phyloP scores from a whole-genome alignment of 2,113 vertebrate species.

The human region GRCh38 chr5:59260501-59261000 shows the following conservation, averaged over 20 bases:
- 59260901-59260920: neutral
- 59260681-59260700: neutral
- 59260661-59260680: neutral
- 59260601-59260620: neutral
- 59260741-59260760: neutral
- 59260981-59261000: neutral
- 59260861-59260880: neutral
- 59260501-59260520: neutral
- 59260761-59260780: neutral
- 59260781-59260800: neutral
- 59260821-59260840: neutral
- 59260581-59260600: conserved; percentile 20
- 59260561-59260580: neutral
- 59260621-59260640: neutral
- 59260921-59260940: neutral
- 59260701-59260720: neutral
- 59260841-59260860: neutral
- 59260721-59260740: neutral
- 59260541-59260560: neutral
- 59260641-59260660: neutral
- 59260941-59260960: neutral
- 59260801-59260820: conserved; percentile 18
- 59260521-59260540: neutral
- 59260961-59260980: neutral
- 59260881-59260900: neutral